Conservation (phyloP, 1,140 invertebrate species). For the Drosophila oshimai region DNA sequence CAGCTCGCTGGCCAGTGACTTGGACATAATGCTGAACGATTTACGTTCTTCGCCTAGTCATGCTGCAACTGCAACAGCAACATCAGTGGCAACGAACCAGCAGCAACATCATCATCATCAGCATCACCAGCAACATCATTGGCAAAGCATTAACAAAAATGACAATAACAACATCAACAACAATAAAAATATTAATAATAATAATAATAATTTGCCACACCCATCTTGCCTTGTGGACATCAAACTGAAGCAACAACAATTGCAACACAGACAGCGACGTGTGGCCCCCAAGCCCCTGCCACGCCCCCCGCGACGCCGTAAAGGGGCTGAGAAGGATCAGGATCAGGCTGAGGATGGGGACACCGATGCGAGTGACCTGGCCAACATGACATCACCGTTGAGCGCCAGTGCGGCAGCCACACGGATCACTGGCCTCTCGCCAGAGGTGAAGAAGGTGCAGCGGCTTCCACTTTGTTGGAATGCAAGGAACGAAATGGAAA, state of each 20-base stretch:
- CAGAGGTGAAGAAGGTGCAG: slow-evolving; percentile 73
- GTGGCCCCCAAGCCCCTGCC: slow-evolving; percentile 40
- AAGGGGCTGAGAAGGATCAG: background rate
- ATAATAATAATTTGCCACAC: slow-evolving; percentile 24
- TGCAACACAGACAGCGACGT: slow-evolving; percentile 47
- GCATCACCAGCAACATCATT: slow-evolving; percentile 38
- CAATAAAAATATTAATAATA: background rate
- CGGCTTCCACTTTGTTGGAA: slow-evolving; percentile 64
- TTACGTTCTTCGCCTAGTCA: slow-evolving; percentile 83
- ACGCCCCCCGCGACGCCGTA: slow-evolving; percentile 50
- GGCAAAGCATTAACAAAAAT: slow-evolving; percentile 29
- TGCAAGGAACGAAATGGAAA: slow-evolving; percentile 6
- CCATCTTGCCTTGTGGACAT: slow-evolving; percentile 48
- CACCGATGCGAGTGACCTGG: slow-evolving; percentile 68
- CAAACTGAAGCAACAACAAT: slow-evolving; percentile 35
- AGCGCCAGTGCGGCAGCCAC: slow-evolving; percentile 66
- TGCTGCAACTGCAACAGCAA: slow-evolving; percentile 18
- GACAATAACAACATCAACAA: slow-evolving; percentile 18
- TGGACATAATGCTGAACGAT: slow-evolving; percentile 86
- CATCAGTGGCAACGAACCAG: slow-evolving; percentile 1
- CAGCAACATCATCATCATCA: slow-evolving; percentile 9
- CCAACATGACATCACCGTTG: slow-evolving; percentile 63
- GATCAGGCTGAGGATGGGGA: slow-evolving; percentile 26
- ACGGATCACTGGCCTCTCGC: slow-evolving; percentile 64
- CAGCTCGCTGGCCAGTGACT: slow-evolving; percentile 85